These are phyloP conservation scores for Chirona hameri DNA, from an alignment of 2,888 invertebrate species.

Conservation along the genomic window DNA sequence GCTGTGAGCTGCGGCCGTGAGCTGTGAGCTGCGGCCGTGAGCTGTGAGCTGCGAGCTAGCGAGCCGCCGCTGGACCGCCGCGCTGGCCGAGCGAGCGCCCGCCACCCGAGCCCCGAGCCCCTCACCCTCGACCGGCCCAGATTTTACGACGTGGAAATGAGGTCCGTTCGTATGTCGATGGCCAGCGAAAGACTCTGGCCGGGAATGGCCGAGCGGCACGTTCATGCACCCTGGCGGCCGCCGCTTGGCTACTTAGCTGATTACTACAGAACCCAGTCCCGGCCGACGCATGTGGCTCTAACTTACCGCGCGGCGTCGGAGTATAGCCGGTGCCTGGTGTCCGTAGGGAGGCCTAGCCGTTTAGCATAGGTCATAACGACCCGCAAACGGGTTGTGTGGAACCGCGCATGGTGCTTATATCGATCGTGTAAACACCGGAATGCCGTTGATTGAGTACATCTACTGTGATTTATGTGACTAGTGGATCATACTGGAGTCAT, in stretches of 20 bases:
- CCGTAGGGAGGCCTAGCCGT: no score
- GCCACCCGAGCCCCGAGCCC: not conserved
- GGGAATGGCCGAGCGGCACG: not conserved
- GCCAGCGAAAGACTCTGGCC: not conserved
- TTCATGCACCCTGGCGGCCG: not conserved
- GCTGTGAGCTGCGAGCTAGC: no score
- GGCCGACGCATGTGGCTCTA: not conserved
- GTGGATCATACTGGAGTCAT: no score
- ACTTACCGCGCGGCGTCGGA: not conserved
- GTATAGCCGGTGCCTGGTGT: no score
- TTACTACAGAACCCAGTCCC: not conserved
- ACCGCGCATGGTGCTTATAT: no score
- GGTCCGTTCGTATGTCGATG: not conserved
- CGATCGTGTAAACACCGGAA: no score
- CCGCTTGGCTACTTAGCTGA: constrained; percentile 1
- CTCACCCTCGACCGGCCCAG: not conserved
- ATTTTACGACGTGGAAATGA: constrained; percentile 6
- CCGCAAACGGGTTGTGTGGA: no score
- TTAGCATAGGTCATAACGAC: no score
- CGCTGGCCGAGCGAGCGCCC: not conserved
- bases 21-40: not conserved
- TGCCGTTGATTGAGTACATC: no score
- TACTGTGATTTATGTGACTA: no score
- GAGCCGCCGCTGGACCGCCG: not conserved
- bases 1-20: not conserved